Conservation (phyloP, 2,888 invertebrate species). For the Acrocyrtus sp. region DNA sequence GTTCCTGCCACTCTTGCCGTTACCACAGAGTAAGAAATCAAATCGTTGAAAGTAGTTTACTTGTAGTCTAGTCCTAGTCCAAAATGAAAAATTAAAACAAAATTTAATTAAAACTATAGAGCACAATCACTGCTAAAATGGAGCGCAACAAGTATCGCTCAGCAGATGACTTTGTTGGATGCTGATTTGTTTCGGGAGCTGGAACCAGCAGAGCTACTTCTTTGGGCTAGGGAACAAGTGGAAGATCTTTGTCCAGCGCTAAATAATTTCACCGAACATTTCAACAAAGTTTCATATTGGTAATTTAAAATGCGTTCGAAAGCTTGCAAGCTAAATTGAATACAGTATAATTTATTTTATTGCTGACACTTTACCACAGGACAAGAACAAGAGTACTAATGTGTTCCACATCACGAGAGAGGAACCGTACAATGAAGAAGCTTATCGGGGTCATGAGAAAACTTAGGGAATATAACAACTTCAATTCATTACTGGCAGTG, state of each 20-base stretch:
- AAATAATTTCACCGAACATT: slow-evolving; percentile 97
- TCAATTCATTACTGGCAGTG: slow-evolving; percentile 97
- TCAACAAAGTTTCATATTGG: slow-evolving; percentile 99
- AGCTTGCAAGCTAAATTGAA: too few relatives aligned
- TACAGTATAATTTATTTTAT: too few relatives aligned
- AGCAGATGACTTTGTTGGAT: slow-evolving; percentile 97
- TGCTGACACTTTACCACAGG: slow-evolving; percentile 67
- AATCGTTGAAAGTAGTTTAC: not conserved
- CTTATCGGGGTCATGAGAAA: slow-evolving; percentile 99
- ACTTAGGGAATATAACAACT: slow-evolving; percentile 95
- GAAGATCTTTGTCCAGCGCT: slow-evolving; percentile 97
- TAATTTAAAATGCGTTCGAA: too few relatives aligned
- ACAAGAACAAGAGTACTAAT: slow-evolving; percentile 93
- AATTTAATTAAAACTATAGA: slow-evolving; percentile 63
- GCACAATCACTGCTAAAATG: slow-evolving; percentile 83
- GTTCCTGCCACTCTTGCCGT: slow-evolving; percentile 70
- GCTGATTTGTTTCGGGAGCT: slow-evolving; percentile 95
- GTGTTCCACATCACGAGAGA: slow-evolving; percentile 91
- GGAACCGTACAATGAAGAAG: slow-evolving; percentile 93
- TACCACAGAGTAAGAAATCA: slow-evolving; percentile 68
- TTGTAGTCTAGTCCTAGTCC: not conserved
- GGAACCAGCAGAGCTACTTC: slow-evolving; percentile 95
- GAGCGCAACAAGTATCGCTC: slow-evolving; percentile 94
- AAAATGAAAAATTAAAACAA: not conserved
- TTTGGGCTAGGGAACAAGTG: slow-evolving; percentile 96